These are phyloP conservation scores for Eurois occulta DNA, from an alignment of 2,888 invertebrate species.

Conservation along the genomic window DNA sequence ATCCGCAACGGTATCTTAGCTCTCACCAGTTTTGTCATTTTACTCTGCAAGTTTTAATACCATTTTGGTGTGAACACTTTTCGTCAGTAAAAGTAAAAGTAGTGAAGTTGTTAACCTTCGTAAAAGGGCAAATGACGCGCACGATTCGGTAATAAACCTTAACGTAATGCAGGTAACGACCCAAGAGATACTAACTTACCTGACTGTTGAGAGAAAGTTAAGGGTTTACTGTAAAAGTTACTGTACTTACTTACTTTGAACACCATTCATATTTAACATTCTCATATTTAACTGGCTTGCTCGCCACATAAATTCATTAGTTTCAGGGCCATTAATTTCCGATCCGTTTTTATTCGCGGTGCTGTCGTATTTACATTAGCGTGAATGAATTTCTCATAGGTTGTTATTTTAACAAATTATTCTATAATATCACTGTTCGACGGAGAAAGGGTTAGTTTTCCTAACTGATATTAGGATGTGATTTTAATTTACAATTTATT, in stretches of 20 bases:
- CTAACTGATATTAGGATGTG: not conserved
- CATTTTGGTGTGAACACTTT: constrained; percentile 12
- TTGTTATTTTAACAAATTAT: constrained; percentile 4
- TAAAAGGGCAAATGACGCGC: constrained; percentile 44
- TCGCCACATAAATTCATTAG: constrained; percentile 29
- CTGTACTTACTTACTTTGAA: constrained; percentile 11
- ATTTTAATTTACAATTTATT: constrained; percentile 4
- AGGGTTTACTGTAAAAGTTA: constrained; percentile 29
- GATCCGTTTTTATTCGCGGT: constrained; percentile 43
- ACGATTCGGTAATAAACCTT: constrained; percentile 53
- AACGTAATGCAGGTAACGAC: constrained; percentile 60
- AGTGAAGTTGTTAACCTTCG: constrained; percentile 33
- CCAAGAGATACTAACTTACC: constrained; percentile 57
- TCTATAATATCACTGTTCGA: not conserved
- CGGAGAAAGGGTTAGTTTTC: not conserved
- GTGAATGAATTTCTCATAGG: not conserved
- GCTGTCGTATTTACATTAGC: constrained; percentile 25
- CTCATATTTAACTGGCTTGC: constrained; percentile 16
- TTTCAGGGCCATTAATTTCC: constrained; percentile 33
- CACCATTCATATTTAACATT: constrained; percentile 26
- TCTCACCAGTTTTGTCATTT: not conserved
- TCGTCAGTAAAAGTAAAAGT: constrained; percentile 38
- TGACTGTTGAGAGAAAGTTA: constrained; percentile 34
- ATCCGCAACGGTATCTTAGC: not conserved
- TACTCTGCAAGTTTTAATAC: not conserved